Evolutionary conservation across 2,797 vertebrate genomes (phyloP).

Genomic region (Tadarida brasiliensis): DNA sequence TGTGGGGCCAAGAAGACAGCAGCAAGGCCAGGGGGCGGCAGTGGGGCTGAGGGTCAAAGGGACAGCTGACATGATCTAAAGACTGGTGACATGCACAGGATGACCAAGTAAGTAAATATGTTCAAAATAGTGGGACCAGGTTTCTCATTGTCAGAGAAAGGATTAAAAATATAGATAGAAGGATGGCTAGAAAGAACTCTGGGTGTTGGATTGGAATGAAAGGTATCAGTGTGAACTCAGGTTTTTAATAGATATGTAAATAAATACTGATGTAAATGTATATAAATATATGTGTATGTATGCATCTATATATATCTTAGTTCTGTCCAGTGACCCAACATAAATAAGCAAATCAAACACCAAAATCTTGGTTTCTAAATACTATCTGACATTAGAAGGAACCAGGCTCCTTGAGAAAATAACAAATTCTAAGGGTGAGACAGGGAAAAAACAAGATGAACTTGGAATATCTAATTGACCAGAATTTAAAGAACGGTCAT

Average conservation of each 20-base stretch:
- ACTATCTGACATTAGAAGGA: neutral
- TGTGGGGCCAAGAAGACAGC: neutral
- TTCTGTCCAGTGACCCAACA: neutral
- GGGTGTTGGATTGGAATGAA: neutral
- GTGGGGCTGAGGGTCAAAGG: neutral
- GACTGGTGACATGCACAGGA: neutral
- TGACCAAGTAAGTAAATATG: neutral
- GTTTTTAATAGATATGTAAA: neutral
- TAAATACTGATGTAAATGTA: neutral
- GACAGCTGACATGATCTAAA: neutral
- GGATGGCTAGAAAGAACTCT: neutral
- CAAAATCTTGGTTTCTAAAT: constrained; percentile 41
- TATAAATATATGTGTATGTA: neutral
- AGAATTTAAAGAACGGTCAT: constrained; percentile 1
- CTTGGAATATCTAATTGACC: neutral
- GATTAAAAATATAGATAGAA: neutral
- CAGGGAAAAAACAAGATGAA: neutral
- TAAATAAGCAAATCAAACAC: neutral
- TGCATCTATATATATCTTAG: neutral
- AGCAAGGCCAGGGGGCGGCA: neutral
- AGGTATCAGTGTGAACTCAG: neutral
- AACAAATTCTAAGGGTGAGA: neutral
- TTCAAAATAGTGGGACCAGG: neutral
- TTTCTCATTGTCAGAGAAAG: neutral
- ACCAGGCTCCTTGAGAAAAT: neutral